These are phyloP conservation scores for Uloborus diversus DNA, from an alignment of 1,140 invertebrate genomes.

Conservation along the genomic window DNA sequence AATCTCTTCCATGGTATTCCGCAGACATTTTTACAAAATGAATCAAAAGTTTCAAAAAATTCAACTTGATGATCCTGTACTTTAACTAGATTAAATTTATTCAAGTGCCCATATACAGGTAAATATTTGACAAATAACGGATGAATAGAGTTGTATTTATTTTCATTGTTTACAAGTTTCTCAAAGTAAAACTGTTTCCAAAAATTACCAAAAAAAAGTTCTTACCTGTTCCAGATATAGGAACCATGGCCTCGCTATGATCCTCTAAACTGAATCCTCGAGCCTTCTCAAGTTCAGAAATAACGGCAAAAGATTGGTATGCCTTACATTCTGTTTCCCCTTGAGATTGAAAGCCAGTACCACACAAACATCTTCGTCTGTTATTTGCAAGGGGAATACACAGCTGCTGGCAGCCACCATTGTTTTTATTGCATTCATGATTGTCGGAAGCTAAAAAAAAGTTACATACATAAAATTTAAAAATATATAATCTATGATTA, in stretches of 20 bases:
- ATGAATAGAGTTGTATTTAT: too few relatives aligned
- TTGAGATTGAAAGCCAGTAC: constrained; percentile 79
- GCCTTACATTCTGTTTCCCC: constrained; percentile 80
- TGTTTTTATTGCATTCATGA: constrained; percentile 85
- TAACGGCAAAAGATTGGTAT: constrained; percentile 89
- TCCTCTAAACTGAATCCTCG: constrained; percentile 86
- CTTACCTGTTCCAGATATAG: constrained; percentile 81
- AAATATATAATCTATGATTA: not conserved
- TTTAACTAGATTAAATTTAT: too few relatives aligned
- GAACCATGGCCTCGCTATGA: constrained; percentile 91
- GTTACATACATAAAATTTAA: constrained; percentile 23
- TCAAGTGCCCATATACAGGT: too few relatives aligned
- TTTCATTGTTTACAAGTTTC: too few relatives aligned
- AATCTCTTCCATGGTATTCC: too few relatives aligned
- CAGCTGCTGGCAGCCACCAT: constrained; percentile 92
- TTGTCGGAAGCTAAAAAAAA: constrained; percentile 69
- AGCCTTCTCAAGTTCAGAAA: constrained; percentile 86
- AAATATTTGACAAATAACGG: too few relatives aligned
- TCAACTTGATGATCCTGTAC: too few relatives aligned
- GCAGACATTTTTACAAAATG: too few relatives aligned
- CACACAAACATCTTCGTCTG: constrained; percentile 82
- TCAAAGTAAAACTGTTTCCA: too few relatives aligned
- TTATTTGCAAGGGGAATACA: constrained; percentile 82
- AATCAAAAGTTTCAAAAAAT: too few relatives aligned
- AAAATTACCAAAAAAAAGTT: too few relatives aligned